Conservation (phyloP, 2,113 vertebrate species). For the Chascanopsetta lugubris region DNA sequence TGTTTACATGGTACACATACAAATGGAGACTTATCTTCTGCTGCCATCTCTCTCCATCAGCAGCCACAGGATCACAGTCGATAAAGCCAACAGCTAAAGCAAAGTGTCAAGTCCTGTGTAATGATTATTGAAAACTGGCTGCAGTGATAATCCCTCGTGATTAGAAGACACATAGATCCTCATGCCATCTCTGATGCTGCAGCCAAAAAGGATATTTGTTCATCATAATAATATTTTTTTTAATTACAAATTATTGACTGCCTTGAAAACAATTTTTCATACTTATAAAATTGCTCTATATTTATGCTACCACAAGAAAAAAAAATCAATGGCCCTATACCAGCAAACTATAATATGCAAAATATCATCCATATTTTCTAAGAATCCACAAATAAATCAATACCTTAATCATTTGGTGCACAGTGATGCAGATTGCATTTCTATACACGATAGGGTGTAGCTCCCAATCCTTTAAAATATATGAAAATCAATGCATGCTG, state of each 20-base stretch:
- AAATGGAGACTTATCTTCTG: too few species aligned
- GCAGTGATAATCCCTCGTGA: constrained; percentile 49
- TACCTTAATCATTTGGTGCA: neutral
- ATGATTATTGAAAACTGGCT: constrained; percentile 48
- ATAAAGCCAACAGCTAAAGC: constrained; percentile 53
- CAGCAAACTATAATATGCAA: too few species aligned
- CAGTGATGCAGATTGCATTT: neutral
- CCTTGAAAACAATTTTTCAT: constrained; percentile 30
- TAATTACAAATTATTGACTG: constrained; percentile 17
- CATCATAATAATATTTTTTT: constrained; percentile 3
- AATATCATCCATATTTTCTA: too few species aligned
- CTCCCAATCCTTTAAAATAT: neutral
- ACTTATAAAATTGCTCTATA: constrained; percentile 15
- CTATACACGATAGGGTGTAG: neutral
- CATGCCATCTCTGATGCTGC: constrained; percentile 1
- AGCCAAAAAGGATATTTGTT: neutral
- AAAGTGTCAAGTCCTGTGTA: constrained; percentile 31
- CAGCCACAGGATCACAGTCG: constrained; percentile 19
- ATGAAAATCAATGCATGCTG: neutral
- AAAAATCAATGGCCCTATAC: neutral
- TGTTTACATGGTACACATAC: too few species aligned
- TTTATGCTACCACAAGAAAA: constrained; percentile 5
- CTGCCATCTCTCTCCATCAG: too few species aligned
- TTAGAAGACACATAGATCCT: constrained; percentile 36
- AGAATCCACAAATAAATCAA: neutral